Evolutionary conservation across 2,113 vertebrate species (phyloP), one percentile per base, ranked within the genome.

Genomic region (Puntigrus tetrazona): DNA sequence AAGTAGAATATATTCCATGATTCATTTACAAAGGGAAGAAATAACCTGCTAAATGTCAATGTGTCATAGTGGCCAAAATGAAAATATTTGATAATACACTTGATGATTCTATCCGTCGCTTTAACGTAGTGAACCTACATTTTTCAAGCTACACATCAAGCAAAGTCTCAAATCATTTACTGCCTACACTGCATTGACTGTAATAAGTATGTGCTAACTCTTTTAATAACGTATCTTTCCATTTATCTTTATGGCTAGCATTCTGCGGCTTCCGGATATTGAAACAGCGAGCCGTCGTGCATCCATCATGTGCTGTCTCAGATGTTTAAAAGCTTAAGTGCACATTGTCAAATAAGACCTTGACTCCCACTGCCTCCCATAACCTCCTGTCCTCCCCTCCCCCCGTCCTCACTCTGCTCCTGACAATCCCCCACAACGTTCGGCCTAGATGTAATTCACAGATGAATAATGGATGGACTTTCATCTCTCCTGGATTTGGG

Each of bases 381-480:
- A 75, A 89, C 90, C 88, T 89, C 50, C 88, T 84, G 38, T 88
- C 89, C 85, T 88, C 77, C 87, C 85, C 63, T 59, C 43, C 72
- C 63, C 59, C 69, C n/a, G 9, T 65, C 47, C 77, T 55, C n/a
- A 65, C 4, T 69, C 45, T 61, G 18, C 29, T 82, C 25, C 16
- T 22, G 31, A 76, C 82, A 81, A 59, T 43, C 55, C 72, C 57
- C 29, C 79, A 59, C 82, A 72, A 76, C 88, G 91, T 91, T 91
- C 91, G 92, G 88, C 88, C 92, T 57, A 89, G 90, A 92, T 93
- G 89, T 93, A 94, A 94, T 93, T 94, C 91, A 85, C 85, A 72
- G 75, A 94, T 94, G 92, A 95, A 95, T 95, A 94, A 95, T 95
- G 91, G 91, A 94, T 95, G 89, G 85, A 90, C 92, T 93, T 94